Percentiles rank a stretch among this genome's conserved stretches.
Conservation (phyloP, 2,797 vertebrate genomes). For the Hippocampus kuda region DNA sequence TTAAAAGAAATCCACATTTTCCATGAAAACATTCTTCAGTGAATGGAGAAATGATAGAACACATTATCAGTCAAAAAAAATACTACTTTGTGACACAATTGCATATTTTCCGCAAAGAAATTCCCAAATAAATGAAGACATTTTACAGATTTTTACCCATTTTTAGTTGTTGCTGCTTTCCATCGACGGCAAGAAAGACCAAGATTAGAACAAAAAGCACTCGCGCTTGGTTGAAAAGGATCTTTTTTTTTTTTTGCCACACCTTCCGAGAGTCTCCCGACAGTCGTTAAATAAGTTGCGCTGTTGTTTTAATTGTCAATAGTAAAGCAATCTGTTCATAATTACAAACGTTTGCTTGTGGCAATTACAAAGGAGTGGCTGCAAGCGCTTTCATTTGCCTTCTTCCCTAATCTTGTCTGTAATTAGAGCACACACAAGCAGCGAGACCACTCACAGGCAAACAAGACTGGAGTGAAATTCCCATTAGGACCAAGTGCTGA, state of each 20-base stretch:
- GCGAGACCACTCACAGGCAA: constrained; percentile 68
- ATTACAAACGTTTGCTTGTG: constrained; percentile 84
- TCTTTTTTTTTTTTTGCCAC: constrained; percentile 43
- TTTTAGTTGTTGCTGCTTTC: background rate
- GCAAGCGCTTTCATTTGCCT: constrained; percentile 77
- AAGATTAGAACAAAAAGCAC: background rate
- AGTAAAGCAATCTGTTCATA: constrained; percentile 81
- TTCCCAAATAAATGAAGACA: background rate
- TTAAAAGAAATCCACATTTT: no score
- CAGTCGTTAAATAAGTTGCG: constrained; percentile 77
- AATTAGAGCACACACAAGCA: constrained; percentile 78
- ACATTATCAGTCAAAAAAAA: background rate
- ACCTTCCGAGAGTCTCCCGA: constrained; percentile 66
- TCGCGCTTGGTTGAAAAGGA: constrained; percentile 29
- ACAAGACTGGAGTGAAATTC: constrained; percentile 66
- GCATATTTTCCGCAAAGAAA: background rate
- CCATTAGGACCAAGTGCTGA: constrained; percentile 64
- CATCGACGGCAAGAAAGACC: background rate
- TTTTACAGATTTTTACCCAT: background rate
- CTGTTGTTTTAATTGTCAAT: constrained; percentile 81
- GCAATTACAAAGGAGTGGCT: constrained; percentile 79
- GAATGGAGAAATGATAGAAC: no score
- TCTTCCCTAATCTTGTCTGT: constrained; percentile 77
- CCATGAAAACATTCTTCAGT: no score
- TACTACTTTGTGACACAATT: background rate